These are phyloP conservation scores for Sinocyclocheilus rhinocerous DNA, from an alignment of 2,113 vertebrate genomes.

Conservation along the genomic window DNA sequence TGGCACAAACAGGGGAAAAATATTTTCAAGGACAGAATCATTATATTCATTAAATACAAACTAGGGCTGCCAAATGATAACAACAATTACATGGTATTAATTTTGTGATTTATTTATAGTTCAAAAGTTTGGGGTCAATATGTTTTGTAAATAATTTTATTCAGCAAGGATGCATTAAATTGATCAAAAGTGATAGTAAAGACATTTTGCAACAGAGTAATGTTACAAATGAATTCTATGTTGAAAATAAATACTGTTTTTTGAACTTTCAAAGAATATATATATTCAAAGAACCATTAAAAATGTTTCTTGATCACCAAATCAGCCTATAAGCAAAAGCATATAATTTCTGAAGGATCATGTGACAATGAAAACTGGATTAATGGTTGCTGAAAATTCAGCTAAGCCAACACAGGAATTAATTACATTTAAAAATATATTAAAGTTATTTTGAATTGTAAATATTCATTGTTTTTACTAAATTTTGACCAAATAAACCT, in stretches of 20 bases:
- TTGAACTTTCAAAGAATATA: neutral
- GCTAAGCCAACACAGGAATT: too few relatives aligned
- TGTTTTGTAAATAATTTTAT: neutral
- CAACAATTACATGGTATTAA: neutral
- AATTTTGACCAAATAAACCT: neutral
- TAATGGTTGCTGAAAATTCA: too few relatives aligned
- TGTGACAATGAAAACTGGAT: neutral
- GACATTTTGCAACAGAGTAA: neutral
- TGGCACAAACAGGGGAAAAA: neutral
- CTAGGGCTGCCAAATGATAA: neutral
- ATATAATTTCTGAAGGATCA: neutral
- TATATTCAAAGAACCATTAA: neutral
- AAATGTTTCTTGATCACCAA: neutral
- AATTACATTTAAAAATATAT: too few relatives aligned
- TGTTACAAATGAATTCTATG: neutral
- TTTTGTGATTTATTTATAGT: neutral
- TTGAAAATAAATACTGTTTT: neutral
- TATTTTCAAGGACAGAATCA: neutral
- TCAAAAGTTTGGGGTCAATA: neutral
- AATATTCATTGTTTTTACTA: neutral
- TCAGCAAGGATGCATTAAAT: neutral
- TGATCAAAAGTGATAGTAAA: neutral
- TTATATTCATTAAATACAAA: neutral
- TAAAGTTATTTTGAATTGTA: too few relatives aligned
- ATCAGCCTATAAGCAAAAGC: neutral